A percentile compares a stretch with the other conserved stretches of the same genome.
Evolutionary conservation across 2,797 vertebrate genomes (phyloP).

Genomic region (Anisognathus igniventris): DNA sequence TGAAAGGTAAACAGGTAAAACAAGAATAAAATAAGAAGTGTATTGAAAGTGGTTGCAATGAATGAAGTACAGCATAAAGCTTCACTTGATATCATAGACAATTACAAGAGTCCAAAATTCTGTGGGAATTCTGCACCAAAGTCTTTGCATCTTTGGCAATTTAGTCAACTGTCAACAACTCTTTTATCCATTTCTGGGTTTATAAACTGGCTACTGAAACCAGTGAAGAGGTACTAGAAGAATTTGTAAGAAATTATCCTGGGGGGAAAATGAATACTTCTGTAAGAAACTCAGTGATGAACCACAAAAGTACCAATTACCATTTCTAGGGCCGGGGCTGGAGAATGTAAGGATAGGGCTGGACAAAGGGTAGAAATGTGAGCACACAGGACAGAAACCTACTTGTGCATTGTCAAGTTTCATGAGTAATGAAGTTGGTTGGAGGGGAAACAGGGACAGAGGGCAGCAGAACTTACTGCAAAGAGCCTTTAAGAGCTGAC

Average conservation of each 20-base stretch:
- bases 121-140: neutral
- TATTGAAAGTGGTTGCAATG: neutral
- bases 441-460: neutral
- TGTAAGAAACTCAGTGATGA: neutral
- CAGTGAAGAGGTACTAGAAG: neutral
- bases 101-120: neutral
- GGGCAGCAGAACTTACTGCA: neutral
- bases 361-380: neutral
- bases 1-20: neutral
- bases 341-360: neutral
- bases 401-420: neutral
- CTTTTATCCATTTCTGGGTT: neutral
- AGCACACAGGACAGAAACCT: neutral
- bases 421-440: neutral
- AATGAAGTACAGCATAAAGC: neutral
- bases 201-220: neutral
- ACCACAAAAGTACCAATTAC: neutral
- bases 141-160: neutral
- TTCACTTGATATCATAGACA: neutral
- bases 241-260: neutral
- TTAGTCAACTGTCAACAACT: neutral
- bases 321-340: neutral
- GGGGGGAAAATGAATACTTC: rapidly evolving
- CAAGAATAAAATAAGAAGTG: neutral
- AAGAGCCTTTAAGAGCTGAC: neutral